Base-by-base conservation (phyloP, 2,888 invertebrate species). In the Apantesis nais region DNA sequence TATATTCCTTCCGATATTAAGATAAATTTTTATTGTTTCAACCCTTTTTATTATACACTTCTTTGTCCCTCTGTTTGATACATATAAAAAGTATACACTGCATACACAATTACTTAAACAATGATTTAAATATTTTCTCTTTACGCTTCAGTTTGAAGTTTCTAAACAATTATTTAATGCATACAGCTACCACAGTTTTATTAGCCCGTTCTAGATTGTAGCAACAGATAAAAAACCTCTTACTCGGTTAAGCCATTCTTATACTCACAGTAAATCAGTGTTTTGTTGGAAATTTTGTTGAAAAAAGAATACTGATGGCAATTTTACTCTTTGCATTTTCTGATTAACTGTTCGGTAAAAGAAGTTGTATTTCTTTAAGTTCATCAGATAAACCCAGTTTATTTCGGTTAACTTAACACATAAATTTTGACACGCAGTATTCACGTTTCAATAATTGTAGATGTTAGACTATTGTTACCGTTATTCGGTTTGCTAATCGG, bases 131-230 rank as follows among this genome's bases (percentile, higher is more conserved):
- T 60, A 61, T 58, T 70, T 64, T 71, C 62, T 63, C 66, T 67
- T 67, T 29, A 58, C 70, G 66, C 55, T 67, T 62, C 37, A 63
- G 52, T 62, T 67, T 52, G 25, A 67, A 67, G 63, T 72, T 68
- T 68, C 68, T 72, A 72, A 61, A 52, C 64, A 68, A 68, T 72
- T 72, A 68, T 65, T 70, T 70, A 65, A 66, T 60, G 48, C 64
- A 65, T 25, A 52, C 52, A n/a, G 29, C 29, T 39, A 64, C 69
- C 60, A 39, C 62, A 65, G 52, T 67, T 72, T 67, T 65, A 68
- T 66, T 68, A 66, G 62, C 14, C 29, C 66, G 58, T 52, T 68
- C 68, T 66, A 72, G 72, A 72, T 72, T 62, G 65, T 68, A 44
- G 44, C 61, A 12, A 16, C 37, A 41, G 67, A 72, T 72, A 68